Evolutionary conservation across 2,113 vertebrate genomes (phyloP), one percentile per base, ranked within the genome.

Genomic region (Onychostruthus taczanowskii): DNA sequence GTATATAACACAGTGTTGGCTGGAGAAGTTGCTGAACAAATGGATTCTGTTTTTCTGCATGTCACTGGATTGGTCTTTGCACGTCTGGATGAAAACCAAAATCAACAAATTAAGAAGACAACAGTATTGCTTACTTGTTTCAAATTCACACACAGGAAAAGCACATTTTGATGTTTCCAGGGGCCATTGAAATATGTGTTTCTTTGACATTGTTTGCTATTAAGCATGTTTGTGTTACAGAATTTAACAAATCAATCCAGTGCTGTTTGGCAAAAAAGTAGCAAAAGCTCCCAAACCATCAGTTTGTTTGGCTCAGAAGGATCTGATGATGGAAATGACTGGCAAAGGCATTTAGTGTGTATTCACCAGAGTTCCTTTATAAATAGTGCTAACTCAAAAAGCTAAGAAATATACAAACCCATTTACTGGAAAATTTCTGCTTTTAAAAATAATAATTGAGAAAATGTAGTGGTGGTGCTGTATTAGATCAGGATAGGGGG

Each of bases 31-130:
- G 49, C 53, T 94, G 53, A 81, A 84, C 7, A 30, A 87, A 73
- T 50, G 21, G 31, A 11, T 81, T 84, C 75, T 89, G 43, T 26
- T 47, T 90, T 86, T 90, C 56, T 95, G 31, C 67, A 7, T 26
- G 67, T 88, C 86, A 74, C 86, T 90, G 81, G 88, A 79, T 91
- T 87, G 83, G 73, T 93, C 88, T 94, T 89, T 96, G 73, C 58
- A 55, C 27, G 9, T 41, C 63, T 28, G 85, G 93, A 88, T 4
- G 6, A 74, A 61, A 82, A 35, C 10, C 79, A 74, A 91, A 95
- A 95, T 84, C 77, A 28, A 62, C 89, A 79, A 79, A 84, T 96
- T 85, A 87, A 67, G 53, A 50, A 52, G 33, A 89, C 35, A 84
- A 78, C 69, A 39, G 5, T 33, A 43, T 39, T 77, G 41, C 87